Evolutionary conservation across 2,113 vertebrate species (phyloP), one percentile per base, ranked within the genome.

Genomic region (Lates calcarifer): DNA sequence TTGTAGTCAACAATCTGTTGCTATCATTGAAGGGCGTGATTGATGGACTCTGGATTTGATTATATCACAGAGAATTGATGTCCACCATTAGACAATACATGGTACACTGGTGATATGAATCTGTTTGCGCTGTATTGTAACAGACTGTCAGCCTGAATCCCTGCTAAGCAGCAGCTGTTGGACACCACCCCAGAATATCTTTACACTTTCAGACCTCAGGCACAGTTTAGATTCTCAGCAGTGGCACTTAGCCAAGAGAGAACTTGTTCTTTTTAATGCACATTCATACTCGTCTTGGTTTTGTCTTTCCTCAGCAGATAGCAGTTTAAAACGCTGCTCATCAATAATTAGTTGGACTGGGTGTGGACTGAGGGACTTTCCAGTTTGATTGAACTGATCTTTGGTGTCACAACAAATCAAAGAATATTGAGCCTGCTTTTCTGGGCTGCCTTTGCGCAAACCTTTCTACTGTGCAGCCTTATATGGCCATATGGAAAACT

Each of bases 321-420:
- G 69, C 49, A 35, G 53, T 86, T 63, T 74, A 71, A 86, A 75
- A 69, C 6, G 6, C 63, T 66, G 62, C 85, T 86, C 60, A 79
- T 86, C 79, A 86, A 66, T 81, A 89, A 77, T 79, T 55, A 70
- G 70, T n/a, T n/a, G n/a, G n/a, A n/a, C n/a, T 84, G 58, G 61
- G 67, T 79, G 75, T 53, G 49, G 68, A 68, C 35, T 69, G 63
- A 74, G 41, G 58, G 57, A 24, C 29, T 65, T 47, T 84, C 56
- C 37, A n/a, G 41, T 74, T 65, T 67, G 66, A 79, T 31, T 76
- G 6, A 83, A 66, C 35, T 58, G 47, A 69, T 63, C 51, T 75
- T 69, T 45, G 18, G 18, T 70, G 68, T 83, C 74, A 61, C 14
- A 66, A 74, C 66, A 47, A 39, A 89, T 84, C 57, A 65, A 2